Conservation (phyloP, 2,113 vertebrate species). For the Setophaga coronata region DNA sequence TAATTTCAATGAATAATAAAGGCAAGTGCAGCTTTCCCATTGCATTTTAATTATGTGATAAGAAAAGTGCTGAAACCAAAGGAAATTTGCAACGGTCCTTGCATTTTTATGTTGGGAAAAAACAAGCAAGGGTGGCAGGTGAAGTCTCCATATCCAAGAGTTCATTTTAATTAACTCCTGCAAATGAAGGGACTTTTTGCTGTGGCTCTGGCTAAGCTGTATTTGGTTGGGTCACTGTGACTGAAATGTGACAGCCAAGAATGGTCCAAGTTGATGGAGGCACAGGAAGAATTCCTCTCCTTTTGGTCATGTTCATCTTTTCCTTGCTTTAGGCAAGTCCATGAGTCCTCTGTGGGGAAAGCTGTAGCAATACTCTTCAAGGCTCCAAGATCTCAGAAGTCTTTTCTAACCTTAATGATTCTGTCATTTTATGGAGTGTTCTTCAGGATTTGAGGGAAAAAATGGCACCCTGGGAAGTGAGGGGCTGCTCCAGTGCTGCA, state of each 20-base stretch:
- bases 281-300: not conserved
- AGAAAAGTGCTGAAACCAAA: constrained; percentile 6
- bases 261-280: not conserved
- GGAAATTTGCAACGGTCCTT: not conserved
- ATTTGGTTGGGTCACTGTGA: not conserved
- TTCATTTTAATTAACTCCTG: constrained; percentile 36
- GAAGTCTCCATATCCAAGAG: not conserved
- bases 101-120: constrained; percentile 28
- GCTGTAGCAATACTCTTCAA: not conserved
- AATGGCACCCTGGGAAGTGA: not conserved
- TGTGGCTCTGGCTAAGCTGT: not conserved
- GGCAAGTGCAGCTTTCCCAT: not conserved
- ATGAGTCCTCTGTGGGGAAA: not conserved
- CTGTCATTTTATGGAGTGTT: not conserved
- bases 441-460: not conserved
- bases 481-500: not conserved
- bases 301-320: not conserved
- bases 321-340: not conserved
- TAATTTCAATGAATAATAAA: constrained; percentile 22
- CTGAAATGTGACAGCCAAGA: not conserved
- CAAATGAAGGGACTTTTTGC: not conserved
- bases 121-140: constrained; percentile 23
- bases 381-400: not conserved
- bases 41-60: constrained; percentile 16
- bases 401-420: not conserved